Conservation (phyloP, 2,888 invertebrate species). For the Lithophane ornitopus region DNA sequence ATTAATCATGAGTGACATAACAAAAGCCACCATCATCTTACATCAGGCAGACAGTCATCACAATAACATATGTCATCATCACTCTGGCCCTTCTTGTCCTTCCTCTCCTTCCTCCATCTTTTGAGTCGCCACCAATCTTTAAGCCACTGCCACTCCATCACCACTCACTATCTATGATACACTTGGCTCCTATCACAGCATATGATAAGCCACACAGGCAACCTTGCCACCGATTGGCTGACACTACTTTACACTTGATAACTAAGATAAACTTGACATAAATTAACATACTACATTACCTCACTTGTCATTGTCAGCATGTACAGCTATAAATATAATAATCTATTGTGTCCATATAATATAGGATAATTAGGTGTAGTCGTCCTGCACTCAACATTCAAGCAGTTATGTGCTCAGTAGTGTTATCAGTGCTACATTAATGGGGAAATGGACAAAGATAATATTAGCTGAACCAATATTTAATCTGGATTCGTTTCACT, state of each 20-base stretch:
- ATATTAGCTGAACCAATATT: constrained; percentile 60
- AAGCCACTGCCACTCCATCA: constrained; percentile 95
- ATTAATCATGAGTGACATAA: constrained; percentile 56
- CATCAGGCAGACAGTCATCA: constrained; percentile 93
- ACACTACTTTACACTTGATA: constrained; percentile 79
- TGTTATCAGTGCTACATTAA: constrained; percentile 55
- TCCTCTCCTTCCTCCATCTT: constrained; percentile 92
- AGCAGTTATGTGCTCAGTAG: constrained; percentile 43
- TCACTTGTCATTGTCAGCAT: constrained; percentile 86
- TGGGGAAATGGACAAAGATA: constrained; percentile 50
- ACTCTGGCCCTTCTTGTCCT: constrained; percentile 88
- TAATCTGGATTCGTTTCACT: constrained; percentile 40
- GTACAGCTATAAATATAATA: constrained; percentile 79
- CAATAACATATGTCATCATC: constrained; percentile 94
- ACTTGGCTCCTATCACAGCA: constrained; percentile 76
- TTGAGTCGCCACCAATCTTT: constrained; percentile 96
- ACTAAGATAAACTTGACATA: constrained; percentile 87
- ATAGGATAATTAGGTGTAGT: constrained; percentile 56
- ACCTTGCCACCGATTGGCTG: constrained; percentile 83
- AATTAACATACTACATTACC: constrained; percentile 85
- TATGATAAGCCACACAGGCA: constrained; percentile 77
- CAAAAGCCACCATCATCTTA: constrained; percentile 74
- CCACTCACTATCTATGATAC: constrained; percentile 74
- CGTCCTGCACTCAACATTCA: constrained; percentile 49
- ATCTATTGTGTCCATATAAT: constrained; percentile 67